Base-by-base conservation (phyloP, 2,888 invertebrate genomes). In the Parapristionchus giblindavisi region DNA sequence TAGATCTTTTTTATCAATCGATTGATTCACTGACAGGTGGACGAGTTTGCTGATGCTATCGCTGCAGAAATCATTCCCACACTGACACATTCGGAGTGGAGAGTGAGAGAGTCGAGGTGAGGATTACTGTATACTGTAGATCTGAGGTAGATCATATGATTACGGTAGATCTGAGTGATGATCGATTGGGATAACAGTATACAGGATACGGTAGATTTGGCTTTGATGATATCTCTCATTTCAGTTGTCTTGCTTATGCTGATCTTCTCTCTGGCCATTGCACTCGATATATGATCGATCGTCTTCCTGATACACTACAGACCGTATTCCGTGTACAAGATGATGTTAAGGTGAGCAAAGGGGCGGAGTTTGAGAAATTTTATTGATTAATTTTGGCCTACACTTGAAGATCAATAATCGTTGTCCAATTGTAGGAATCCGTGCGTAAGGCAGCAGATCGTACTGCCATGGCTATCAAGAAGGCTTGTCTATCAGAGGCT, bases 311-410 rank as follows among this genome's bases (percentile, higher is more conserved):
- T 77, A 90, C 94, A 60, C 95, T 95, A 94, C 90, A 91, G 43
- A 93, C 93, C 86, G 89, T 95, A 78, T 94, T 96, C 88, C 90
- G 95, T 29, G 95, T 96, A 0, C 93, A 95, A 93, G 96, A 96
- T 88, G 96, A 96, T 89, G 93, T 95, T 82, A 96, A 96, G 88
- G 95, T 95, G 66, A 24, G 61, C 17, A 24, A 11, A 27, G 6
- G 5, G 36, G 3, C 32, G 54, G 11, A 36, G 8, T 48, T 66
- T 29, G 27, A 24, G 51, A 32, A n/a, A 24, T 61, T 27, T 14
- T 43, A 6, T 24, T 14, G 4, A 60, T 43, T n/a, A n/a, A n/a
- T n/a, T n/a, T n/a, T n/a, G n/a, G n/a, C n/a, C n/a, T n/a, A n/a
- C n/a, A n/a, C n/a, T n/a, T n/a, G 58, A 21, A 11, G n/a, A 11